phyloP scores from a whole-genome alignment of 2,113 vertebrate species.

The Sceloporus tristichus region DNA sequence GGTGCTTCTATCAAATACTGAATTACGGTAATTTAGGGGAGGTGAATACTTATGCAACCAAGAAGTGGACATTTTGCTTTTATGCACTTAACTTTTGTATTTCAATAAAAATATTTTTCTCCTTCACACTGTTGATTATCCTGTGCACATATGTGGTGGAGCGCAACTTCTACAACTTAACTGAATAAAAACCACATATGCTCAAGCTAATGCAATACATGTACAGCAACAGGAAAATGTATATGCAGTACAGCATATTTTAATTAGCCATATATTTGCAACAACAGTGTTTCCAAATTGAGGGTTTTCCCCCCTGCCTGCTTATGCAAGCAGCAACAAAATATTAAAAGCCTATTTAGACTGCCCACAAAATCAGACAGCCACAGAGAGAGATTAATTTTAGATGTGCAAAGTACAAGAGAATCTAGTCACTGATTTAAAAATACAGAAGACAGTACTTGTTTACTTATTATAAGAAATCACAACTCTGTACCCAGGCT shows the following conservation, averaged over 20 bases:
- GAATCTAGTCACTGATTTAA: not conserved
- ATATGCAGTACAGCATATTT: not conserved
- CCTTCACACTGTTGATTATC: no score
- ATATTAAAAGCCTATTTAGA: not conserved
- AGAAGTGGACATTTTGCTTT: no score
- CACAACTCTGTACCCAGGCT: not conserved
- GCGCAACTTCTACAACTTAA: no score
- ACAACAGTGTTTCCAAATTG: not conserved
- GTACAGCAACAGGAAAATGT: not conserved
- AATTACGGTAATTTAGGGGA: no score
- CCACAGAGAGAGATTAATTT: not conserved
- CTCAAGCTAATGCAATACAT: not conserved
- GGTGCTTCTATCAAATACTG: no score
- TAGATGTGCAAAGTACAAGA: not conserved
- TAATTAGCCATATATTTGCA: conserved; percentile 30
- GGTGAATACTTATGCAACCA: no score
- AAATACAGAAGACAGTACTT: not conserved
- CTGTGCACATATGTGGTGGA: no score
- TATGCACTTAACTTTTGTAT: no score
- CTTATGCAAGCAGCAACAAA: not conserved
- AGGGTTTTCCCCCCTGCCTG: not conserved
- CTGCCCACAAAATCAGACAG: not conserved
- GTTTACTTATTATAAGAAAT: not conserved
- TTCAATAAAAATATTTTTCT: no score
- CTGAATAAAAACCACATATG: not conserved